A percentile compares a stretch with the other conserved stretches of the same genome.
phyloP scores from a whole-genome alignment of 2,113 vertebrate species.

The Elephantulus edwardii region DNA sequence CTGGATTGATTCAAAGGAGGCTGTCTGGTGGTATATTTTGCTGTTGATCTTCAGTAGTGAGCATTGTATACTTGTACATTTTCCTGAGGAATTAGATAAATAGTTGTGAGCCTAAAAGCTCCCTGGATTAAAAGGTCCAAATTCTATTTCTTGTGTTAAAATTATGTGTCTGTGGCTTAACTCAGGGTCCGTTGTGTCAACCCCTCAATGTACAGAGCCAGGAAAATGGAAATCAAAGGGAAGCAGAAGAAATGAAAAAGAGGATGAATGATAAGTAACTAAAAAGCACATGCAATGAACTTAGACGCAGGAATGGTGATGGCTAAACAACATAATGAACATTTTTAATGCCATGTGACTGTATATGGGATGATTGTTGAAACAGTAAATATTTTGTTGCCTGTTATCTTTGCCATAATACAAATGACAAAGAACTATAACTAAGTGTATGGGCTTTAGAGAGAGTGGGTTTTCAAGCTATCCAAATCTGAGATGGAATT shows the following conservation, averaged over 20 bases:
- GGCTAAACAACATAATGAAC: neutral
- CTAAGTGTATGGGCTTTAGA: neutral
- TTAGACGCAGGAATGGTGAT: neutral
- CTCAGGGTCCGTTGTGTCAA: neutral
- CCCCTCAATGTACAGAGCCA: neutral
- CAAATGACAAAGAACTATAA: neutral
- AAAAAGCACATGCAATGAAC: neutral
- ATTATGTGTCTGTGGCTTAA: constrained; percentile 10
- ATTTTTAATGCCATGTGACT: neutral
- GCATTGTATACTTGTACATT: neutral
- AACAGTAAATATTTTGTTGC: neutral
- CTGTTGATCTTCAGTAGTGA: neutral
- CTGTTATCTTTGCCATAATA: neutral
- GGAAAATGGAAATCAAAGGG: neutral
- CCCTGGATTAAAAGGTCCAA: neutral
- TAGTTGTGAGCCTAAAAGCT: neutral
- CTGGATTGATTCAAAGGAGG: neutral
- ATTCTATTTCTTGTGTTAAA: constrained; percentile 39
- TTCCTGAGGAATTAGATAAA: neutral
- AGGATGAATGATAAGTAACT: neutral
- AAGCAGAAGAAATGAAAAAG: neutral
- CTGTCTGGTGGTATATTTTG: fast-evolving
- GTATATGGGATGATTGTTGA: neutral
- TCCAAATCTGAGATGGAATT: neutral
- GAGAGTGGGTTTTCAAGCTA: neutral